Conservation (phyloP, 2,113 vertebrate genomes). For the Clarias macrocephalus region DNA sequence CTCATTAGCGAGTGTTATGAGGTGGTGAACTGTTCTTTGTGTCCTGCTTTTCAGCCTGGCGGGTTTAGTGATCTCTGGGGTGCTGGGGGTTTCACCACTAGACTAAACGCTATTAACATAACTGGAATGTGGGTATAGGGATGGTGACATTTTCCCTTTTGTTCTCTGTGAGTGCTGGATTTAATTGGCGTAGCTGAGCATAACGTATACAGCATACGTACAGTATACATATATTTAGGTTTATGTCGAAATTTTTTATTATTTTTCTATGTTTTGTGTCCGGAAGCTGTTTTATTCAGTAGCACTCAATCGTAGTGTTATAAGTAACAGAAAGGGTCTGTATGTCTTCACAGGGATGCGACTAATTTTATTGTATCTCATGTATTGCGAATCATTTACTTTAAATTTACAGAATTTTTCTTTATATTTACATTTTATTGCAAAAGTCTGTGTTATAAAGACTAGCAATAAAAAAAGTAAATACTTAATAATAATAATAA, state of each 20-base stretch:
- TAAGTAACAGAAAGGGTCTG: neutral
- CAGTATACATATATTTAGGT: neutral
- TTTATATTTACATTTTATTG: neutral
- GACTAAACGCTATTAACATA: neutral
- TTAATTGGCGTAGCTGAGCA: neutral
- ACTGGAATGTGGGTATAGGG: neutral
- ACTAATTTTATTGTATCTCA: neutral
- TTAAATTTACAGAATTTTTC: neutral
- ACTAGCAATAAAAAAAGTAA: neutral
- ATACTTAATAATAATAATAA: neutral
- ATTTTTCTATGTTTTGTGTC: neutral
- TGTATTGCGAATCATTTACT: neutral
- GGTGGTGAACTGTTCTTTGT: slow-evolving; percentile 28
- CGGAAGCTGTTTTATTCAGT: neutral
- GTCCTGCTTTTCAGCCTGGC: neutral
- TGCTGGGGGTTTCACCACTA: slow-evolving; percentile 24
- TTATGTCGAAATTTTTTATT: neutral
- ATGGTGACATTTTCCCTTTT: neutral
- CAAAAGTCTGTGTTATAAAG: neutral
- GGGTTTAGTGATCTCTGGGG: slow-evolving; percentile 16
- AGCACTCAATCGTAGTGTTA: neutral
- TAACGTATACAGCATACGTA: no score
- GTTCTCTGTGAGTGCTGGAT: neutral
- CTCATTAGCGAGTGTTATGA: slow-evolving; percentile 39
- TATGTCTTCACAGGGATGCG: neutral